phyloP scores from a whole-genome alignment of 2,888 invertebrate genomes.

The Helicoverpa assulta region DNA sequence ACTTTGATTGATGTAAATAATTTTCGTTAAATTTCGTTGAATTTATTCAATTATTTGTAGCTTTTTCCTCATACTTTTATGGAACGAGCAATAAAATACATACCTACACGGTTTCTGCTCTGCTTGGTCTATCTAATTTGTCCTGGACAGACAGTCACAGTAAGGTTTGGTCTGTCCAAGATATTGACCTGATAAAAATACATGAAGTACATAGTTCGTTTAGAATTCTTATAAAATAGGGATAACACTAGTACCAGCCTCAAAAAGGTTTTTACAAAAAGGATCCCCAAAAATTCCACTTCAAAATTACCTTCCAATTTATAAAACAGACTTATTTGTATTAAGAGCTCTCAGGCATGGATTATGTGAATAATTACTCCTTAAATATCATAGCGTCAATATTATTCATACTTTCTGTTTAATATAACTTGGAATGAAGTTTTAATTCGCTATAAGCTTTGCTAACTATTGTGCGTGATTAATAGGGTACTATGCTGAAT shows the following conservation, averaged over 20 bases:
- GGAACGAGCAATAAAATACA: no score
- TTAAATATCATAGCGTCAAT: conserved; percentile 23
- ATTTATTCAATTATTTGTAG: no score
- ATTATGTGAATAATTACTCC: conserved; percentile 41
- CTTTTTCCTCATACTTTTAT: no score
- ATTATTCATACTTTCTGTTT: conserved; percentile 33
- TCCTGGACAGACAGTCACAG: no score
- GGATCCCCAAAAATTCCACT: conserved; percentile 16
- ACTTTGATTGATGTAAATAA: no score
- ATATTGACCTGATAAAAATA: no score
- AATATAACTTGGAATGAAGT: conserved; percentile 28
- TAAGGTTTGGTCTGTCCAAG: no score
- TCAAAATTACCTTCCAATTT: conserved; percentile 7
- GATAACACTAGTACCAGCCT: background rate
- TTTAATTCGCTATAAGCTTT: conserved; percentile 46
- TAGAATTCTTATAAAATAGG: no score
- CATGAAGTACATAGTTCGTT: background rate
- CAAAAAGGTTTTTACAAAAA: background rate
- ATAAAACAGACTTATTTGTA: conserved; percentile 27
- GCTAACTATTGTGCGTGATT: conserved; percentile 42
- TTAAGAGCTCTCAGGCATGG: conserved; percentile 33
- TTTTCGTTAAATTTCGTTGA: no score
- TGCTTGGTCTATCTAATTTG: no score
- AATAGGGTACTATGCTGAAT: conserved; percentile 32
- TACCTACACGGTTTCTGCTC: no score